phyloP scores from a whole-genome alignment of 2,113 vertebrate genomes.

The Eonycteris spelaea region DNA sequence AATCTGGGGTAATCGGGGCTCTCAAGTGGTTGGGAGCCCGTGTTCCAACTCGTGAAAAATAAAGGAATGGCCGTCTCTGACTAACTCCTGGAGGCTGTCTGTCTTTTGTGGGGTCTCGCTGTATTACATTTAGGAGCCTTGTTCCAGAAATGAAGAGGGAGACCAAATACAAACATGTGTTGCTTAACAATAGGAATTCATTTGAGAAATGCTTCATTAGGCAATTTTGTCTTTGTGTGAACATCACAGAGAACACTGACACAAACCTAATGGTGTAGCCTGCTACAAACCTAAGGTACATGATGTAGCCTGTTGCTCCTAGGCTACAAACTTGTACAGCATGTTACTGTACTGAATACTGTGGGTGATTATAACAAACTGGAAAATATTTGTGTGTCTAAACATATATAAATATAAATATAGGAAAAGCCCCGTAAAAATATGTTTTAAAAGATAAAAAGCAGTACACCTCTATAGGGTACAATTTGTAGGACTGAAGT shows the following conservation, averaged over 20 bases:
- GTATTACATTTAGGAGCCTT: no score
- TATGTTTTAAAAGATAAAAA: background rate
- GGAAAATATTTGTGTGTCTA: background rate
- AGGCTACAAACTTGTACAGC: background rate
- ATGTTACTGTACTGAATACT: background rate
- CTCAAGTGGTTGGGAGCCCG: no score
- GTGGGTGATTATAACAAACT: no score
- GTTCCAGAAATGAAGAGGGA: background rate
- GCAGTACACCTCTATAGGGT: background rate
- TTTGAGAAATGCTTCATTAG: background rate
- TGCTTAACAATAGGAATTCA: background rate
- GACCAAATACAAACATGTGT: background rate
- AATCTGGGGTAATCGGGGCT: no score
- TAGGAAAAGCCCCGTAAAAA: background rate
- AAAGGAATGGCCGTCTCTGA: no score
- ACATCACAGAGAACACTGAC: background rate
- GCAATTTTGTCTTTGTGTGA: background rate
- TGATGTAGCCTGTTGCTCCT: background rate
- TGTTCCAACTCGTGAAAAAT: no score
- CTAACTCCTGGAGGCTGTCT: no score
- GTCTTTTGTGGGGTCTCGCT: no score
- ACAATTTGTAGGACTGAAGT: background rate
- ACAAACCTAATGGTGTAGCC: no score
- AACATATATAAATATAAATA: background rate
- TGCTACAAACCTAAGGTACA: background rate